Conservation (phyloP, 2,888 invertebrate genomes). For the Hyalella azteca region DNA sequence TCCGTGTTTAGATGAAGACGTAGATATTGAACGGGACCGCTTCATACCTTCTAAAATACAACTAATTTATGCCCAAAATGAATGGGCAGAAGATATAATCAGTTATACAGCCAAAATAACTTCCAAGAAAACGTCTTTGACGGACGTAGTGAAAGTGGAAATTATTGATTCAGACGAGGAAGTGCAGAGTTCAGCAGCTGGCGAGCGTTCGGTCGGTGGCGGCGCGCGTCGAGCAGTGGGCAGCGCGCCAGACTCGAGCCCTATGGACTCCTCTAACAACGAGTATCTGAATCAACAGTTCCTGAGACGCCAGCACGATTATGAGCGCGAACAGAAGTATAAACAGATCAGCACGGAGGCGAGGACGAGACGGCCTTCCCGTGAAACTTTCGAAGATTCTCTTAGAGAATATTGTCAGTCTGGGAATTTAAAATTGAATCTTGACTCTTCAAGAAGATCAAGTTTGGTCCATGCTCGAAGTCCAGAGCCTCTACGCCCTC, state of each 20-base stretch:
- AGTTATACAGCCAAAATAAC: not conserved
- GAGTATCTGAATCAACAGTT: constrained; percentile 20
- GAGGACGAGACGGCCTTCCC: not conserved
- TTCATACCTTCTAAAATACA: not conserved
- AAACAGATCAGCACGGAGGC: constrained; percentile 2
- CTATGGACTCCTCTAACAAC: not conserved
- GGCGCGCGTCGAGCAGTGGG: not conserved
- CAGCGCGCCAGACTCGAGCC: not conserved
- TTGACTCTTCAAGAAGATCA: not conserved
- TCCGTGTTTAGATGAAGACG: not conserved
- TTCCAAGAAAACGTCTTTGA: not conserved
- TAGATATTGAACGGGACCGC: not conserved
- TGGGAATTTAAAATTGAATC: not conserved
- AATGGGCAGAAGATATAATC: not conserved
- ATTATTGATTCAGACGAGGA: constrained; percentile 22
- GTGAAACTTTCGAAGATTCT: constrained; percentile 24
- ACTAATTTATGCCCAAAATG: not conserved
- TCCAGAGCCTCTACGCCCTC: not conserved
- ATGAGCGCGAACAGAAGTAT: constrained; percentile 10
- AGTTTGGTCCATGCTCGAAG: not conserved
- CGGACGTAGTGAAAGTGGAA: constrained; percentile 10
- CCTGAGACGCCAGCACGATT: constrained; percentile 13
- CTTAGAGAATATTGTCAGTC: constrained; percentile 20
- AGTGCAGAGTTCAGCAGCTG: not conserved
- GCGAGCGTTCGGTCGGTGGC: not conserved